These are phyloP conservation scores for Cheilosia variabilis DNA, from an alignment of 2,888 invertebrate species.

Conservation along the genomic window DNA sequence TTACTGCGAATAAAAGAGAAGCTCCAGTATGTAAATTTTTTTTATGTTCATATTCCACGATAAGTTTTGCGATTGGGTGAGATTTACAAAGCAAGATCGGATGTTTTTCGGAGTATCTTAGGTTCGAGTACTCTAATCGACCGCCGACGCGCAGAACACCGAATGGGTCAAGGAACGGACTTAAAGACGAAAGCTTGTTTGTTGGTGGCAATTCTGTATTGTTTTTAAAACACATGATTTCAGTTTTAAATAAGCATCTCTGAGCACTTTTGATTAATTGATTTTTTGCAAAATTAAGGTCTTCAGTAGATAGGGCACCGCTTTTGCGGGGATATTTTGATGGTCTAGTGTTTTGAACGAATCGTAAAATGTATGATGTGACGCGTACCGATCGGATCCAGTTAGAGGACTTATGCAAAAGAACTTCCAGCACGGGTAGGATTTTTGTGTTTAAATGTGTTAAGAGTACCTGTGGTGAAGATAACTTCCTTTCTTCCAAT, in stretches of 20 bases:
- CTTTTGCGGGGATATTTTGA: neutral
- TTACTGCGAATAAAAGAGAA: neutral
- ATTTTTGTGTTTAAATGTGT: neutral
- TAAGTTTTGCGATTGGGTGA: conserved; percentile 8
- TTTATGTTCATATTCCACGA: neutral
- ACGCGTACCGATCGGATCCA: neutral
- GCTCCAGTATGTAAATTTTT: neutral
- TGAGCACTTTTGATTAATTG: conserved; percentile 6
- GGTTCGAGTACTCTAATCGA: too few species aligned
- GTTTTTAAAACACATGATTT: neutral
- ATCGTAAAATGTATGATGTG: neutral
- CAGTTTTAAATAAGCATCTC: neutral
- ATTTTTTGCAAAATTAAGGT: neutral
- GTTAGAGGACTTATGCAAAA: neutral
- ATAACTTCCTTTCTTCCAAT: conserved; percentile 15
- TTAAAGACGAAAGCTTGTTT: neutral
- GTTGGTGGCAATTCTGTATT: neutral
- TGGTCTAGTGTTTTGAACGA: too few species aligned
- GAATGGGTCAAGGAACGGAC: neutral
- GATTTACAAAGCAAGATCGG: conserved; percentile 29
- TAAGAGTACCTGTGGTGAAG: conserved; percentile 7
- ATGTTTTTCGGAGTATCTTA: conserved; percentile 33
- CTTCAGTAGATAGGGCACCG: too few species aligned
- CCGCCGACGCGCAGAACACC: too few species aligned
- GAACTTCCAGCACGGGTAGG: neutral